Evolutionary conservation across 2,113 vertebrate species (phyloP).

Genomic region (Pteronura brasiliensis): DNA sequence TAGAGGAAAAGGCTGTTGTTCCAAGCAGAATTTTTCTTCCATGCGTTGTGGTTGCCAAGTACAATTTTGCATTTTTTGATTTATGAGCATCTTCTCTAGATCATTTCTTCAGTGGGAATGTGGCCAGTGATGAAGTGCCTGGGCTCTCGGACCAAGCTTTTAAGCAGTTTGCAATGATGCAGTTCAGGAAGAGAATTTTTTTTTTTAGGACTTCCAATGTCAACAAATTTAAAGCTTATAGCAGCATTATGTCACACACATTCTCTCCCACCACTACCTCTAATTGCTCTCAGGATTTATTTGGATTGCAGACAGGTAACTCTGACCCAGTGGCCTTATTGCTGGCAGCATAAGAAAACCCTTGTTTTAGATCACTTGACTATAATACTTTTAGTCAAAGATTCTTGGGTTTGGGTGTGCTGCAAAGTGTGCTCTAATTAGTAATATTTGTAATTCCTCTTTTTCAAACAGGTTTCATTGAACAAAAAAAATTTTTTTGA

Average conservation of each 20-base stretch:
- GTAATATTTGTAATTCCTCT: neutral
- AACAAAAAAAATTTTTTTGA: neutral
- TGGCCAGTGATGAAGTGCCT: slow-evolving; percentile 67
- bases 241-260: neutral
- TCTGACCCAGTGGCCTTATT: neutral
- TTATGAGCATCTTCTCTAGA: slow-evolving; percentile 59
- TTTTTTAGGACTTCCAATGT: slow-evolving; percentile 22
- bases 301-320: neutral
- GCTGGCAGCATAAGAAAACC: neutral
- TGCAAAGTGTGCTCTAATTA: neutral
- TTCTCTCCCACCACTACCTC: neutral
- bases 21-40: slow-evolving; percentile 40
- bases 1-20: slow-evolving; percentile 45
- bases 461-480: neutral
- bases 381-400: neutral
- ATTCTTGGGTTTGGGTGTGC: neutral
- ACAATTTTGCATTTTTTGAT: slow-evolving; percentile 48
- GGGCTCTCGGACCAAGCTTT: slow-evolving; percentile 36
- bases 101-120: slow-evolving; percentile 66
- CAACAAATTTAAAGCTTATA: slow-evolving; percentile 52
- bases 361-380: neutral
- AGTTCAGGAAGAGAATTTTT: slow-evolving; percentile 60
- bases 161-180: slow-evolving; percentile 57
- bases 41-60: slow-evolving; percentile 58
- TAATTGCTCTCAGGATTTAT: neutral